Conservation (phyloP, 1,140 invertebrate species). For the Octopus sinensis region DNA sequence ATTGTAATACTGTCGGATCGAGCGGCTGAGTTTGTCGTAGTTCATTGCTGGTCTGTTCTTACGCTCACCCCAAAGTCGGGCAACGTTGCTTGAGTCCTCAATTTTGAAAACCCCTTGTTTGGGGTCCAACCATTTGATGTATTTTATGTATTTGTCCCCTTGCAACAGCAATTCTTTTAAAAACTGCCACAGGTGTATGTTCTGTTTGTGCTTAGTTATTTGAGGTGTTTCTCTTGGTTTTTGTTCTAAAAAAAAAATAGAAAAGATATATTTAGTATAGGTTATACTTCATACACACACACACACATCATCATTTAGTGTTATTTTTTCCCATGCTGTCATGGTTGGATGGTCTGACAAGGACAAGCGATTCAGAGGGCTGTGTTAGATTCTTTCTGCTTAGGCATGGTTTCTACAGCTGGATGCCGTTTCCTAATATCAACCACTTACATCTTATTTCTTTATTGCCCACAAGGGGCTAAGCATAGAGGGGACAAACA, state of each 20-base stretch:
- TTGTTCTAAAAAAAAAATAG: slow-evolving; percentile 7
- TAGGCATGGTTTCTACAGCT: too few relatives aligned
- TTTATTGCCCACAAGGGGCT: too few relatives aligned
- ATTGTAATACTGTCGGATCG: slow-evolving; percentile 98
- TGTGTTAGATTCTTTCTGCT: slow-evolving; percentile 8
- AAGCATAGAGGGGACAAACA: too few relatives aligned
- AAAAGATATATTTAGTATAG: background rate
- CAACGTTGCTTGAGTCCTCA: slow-evolving; percentile 94
- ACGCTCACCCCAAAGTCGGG: slow-evolving; percentile 90
- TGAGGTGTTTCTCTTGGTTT: slow-evolving; percentile 12
- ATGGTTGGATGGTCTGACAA: background rate
- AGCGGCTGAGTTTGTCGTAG: slow-evolving; percentile 97
- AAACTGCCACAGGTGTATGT: slow-evolving; percentile 98
- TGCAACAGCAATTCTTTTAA: slow-evolving; percentile 89
- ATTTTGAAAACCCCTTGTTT: slow-evolving; percentile 89
- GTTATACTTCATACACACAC: background rate
- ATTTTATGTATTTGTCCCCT: slow-evolving; percentile 81
- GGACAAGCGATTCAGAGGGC: background rate
- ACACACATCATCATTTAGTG: background rate
- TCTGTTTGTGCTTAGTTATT: slow-evolving; percentile 41
- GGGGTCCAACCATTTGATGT: slow-evolving; percentile 94
- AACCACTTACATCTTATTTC: too few relatives aligned
- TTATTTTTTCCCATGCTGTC: background rate
- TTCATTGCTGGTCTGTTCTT: slow-evolving; percentile 99
- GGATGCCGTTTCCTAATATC: too few relatives aligned